Base-by-base conservation (phyloP, 2,888 invertebrate species). In the Ectobius pallidus region DNA sequence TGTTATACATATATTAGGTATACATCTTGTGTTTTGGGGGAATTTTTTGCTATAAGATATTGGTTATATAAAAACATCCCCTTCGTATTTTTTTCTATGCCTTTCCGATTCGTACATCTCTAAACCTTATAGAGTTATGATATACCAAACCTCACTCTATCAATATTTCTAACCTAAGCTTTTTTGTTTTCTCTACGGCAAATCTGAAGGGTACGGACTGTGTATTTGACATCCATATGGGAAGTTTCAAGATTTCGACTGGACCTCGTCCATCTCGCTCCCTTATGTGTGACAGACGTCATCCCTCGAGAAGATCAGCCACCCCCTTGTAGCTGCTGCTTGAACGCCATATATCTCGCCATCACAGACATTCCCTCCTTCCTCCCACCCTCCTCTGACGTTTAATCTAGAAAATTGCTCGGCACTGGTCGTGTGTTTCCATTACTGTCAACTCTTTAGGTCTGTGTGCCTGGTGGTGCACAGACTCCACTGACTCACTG, bases 341-440 rank as follows among this genome's bases (percentile, higher is more conserved):
- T 46, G 32, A 61, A 46, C 44, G 70, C 63, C 68, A 73, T 74
- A 74, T 73, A 74, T 74, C 73, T 74, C 72, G 39, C 67, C 70
- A 74, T 74, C 74, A 69, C 72, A 63, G 70, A 63, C 61, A 61
- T 32, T 49, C 70, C 74, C 67, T 32, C 30, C 46, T 67, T 39
- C 44, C 72, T 39, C 62, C 61, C 25, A 46, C 71, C 68, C 69
- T 32, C 67, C 73, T 62, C 72, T 86, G 87, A 87, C 87, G 86
- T 87, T 87, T 87, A 87, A 87, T 87, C 87, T 87, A 87, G 86
- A 86, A 87, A 87, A 87, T 87, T 87, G 87, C 86, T 85, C 84
- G 84, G 79, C 79, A 83, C 84, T 84, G 84, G 84, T 85, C 87
- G 86, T 87, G 86, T 86, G 84, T 87, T 86, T 87, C 86, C 86